Conservation (phyloP, 2,797 vertebrate species). For the Bradypodion ventrale region DNA sequence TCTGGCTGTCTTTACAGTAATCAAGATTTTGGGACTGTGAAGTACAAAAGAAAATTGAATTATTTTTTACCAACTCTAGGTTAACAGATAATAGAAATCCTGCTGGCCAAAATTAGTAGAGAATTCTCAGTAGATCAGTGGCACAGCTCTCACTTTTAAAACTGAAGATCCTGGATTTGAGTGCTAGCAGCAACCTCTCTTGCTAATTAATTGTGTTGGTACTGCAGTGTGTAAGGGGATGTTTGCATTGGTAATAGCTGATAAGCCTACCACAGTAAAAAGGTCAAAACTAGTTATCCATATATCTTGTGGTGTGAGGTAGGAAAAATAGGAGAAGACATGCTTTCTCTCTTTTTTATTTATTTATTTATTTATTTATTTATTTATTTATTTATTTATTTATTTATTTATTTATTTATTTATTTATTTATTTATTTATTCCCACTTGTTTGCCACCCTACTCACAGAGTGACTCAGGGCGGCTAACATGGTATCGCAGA, state of each 20-base stretch:
- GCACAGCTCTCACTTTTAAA: conserved; percentile 10
- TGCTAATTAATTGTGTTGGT: conserved; percentile 59
- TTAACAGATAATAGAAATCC: conserved; percentile 32
- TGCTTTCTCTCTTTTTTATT: conserved; percentile 56
- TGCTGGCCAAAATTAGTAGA: conserved; percentile 20
- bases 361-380: too few species aligned
- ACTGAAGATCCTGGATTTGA: not conserved
- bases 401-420: too few species aligned
- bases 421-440: too few species aligned
- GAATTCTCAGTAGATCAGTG: accelerated
- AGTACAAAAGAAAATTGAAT: not conserved
- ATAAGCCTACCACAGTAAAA: conserved; percentile 33
- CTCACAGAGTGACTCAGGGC: too few species aligned
- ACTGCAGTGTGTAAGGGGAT: conserved; percentile 52
- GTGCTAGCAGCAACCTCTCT: conserved; percentile 38
- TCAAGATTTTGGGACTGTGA: conserved; percentile 11
- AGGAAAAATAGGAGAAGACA: conserved; percentile 24
- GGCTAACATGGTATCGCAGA: too few species aligned
- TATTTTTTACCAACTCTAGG: conserved; percentile 45
- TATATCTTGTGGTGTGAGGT: not conserved
- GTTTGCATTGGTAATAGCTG: conserved; percentile 49
- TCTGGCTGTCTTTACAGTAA: not conserved
- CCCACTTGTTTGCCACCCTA: too few species aligned
- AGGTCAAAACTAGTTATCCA: conserved; percentile 43
- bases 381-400: too few species aligned